Percentiles rank a stretch among this genome's conserved stretches.
phyloP scores from a whole-genome alignment of 2,888 invertebrate species.

The Diploptera punctata region DNA sequence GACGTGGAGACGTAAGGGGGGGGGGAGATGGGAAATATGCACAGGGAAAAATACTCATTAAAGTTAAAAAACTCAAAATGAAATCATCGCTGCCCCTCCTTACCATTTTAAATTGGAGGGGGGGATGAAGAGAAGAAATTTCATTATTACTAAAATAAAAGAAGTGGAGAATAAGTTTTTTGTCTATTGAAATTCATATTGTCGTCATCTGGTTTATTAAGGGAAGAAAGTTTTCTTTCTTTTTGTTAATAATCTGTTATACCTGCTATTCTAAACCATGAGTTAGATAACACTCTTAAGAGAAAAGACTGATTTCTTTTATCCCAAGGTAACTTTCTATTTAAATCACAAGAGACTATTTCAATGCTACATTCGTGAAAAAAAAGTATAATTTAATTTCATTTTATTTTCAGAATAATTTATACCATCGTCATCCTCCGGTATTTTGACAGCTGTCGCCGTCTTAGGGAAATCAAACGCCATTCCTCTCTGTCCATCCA shows the following conservation, averaged over 20 bases:
- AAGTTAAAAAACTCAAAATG: conserved; percentile 31
- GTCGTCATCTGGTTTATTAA: conserved; percentile 25
- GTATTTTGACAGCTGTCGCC: too few species aligned
- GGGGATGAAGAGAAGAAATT: conserved; percentile 1
- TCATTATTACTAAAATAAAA: conserved; percentile 26
- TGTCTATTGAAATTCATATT: conserved; percentile 29
- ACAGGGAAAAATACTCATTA: conserved; percentile 27
- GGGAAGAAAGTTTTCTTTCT: conserved; percentile 21
- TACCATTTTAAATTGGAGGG: conserved; percentile 29
- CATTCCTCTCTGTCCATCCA: too few species aligned
- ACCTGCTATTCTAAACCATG: conserved; percentile 1
- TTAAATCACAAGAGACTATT: neutral
- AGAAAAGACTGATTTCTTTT: neutral
- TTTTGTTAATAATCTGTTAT: conserved; percentile 21
- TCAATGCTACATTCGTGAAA: too few species aligned
- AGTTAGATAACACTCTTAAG: neutral
- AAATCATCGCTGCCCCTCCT: conserved; percentile 26
- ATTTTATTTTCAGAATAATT: too few species aligned
- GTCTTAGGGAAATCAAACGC: too few species aligned
- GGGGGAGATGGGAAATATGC: conserved; percentile 17
- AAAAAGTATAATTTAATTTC: too few species aligned
- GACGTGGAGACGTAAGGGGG: neutral
- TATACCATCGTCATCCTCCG: too few species aligned
- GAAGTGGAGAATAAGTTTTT: conserved; percentile 16
- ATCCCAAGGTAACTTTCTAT: neutral